Evolutionary conservation across 2,797 vertebrate species (phyloP), one percentile per base, ranked within the genome.

Genomic region (Manis crassicaudata): DNA sequence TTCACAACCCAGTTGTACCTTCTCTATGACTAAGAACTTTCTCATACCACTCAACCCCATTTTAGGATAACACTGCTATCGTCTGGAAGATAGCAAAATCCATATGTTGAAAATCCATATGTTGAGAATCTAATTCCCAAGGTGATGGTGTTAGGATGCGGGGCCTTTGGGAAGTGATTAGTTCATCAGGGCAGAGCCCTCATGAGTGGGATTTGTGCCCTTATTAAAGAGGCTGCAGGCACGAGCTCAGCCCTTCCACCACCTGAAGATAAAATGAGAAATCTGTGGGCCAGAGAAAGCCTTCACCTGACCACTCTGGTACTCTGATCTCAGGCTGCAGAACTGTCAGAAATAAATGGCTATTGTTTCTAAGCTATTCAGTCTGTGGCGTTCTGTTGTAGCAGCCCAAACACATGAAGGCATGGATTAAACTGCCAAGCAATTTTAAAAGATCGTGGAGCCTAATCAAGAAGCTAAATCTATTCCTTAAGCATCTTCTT

Each of bases 401-500:
- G 32, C 65, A 81, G 27, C n/a, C 52, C 16, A 6, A 87, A 56
- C 23, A 25, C 32, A 40, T 67, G 58, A 67, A 46, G 58, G 58
- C 50, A 32, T 29, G n/a, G 63, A 18, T 46, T 86, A 91, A 96
- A 70, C 17, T 40, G 54, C 40, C 85, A 94, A 94, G 29, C 63
- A 70, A 93, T 90, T 82, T 95, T 50, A 70, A 94, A 83, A 95
- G 56, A 70, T 37, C 29, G 52, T 93, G 37, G 21, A 93, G 27
- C 17, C 40, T 70, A 62, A 88, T 72, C 63, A 93, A 58, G 50
- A 94, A 90, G 63, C 27, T 67, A 52, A 77, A 90, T 92, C 52
- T 77, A 10, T 35, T 82, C 46, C 37, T 73, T 63, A 77, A 72
- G 5, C 29, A 83, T 83, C 77, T 96, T 90, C 68, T 94, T 40